These are phyloP conservation scores for Laothoe populi DNA, from an alignment of 2,888 invertebrate genomes.

Conservation along the genomic window DNA sequence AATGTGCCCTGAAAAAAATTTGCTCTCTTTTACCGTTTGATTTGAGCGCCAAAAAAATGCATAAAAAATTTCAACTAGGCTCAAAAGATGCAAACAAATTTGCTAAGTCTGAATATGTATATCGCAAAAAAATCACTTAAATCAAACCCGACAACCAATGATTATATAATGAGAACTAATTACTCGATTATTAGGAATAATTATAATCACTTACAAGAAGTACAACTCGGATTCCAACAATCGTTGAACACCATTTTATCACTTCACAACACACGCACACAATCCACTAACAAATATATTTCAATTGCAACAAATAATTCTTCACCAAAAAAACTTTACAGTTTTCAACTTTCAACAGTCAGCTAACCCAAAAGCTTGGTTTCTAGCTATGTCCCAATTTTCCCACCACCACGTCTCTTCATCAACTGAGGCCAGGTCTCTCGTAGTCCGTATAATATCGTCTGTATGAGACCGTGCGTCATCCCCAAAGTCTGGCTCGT, in stretches of 20 bases:
- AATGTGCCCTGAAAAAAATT: no score
- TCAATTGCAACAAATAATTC: constrained; percentile 1
- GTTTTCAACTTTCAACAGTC: not conserved
- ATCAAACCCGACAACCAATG: no score
- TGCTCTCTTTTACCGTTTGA: no score
- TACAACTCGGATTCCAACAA: constrained; percentile 65
- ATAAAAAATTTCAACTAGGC: no score
- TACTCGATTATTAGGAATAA: not conserved
- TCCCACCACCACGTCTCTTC: not conserved
- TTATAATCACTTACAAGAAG: constrained; percentile 55
- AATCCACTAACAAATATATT: constrained; percentile 28
- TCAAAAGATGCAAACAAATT: no score
- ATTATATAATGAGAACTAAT: no score
- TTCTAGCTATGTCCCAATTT: no score
- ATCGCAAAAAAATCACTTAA: no score
- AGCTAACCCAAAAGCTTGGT: no score
- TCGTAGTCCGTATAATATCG: not conserved
- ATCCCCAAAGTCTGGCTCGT: not conserved
- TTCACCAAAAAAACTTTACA: no score
- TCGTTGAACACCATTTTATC: constrained; percentile 72
- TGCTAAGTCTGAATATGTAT: no score
- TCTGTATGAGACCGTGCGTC: constrained; percentile 2
- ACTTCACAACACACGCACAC: constrained; percentile 25
- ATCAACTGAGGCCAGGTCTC: not conserved
- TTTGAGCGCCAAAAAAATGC: no score